Evolutionary conservation across 2,888 invertebrate genomes (phyloP).

Genomic region (Acleris sparsana): DNA sequence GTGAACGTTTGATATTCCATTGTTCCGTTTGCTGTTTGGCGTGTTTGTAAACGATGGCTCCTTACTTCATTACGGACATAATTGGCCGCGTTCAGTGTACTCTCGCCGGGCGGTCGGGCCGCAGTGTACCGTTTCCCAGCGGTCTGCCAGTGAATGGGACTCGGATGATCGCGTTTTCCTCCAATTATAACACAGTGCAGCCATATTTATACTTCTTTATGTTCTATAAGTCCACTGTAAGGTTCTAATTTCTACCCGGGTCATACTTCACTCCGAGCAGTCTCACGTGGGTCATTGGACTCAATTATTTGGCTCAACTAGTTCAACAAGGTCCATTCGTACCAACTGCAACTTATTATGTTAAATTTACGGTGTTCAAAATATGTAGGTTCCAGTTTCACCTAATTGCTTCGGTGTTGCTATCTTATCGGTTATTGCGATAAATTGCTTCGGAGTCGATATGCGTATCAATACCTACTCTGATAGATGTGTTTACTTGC

Average conservation of each 20-base stretch:
- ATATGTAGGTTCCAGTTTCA: constrained; percentile 16
- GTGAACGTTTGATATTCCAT: constrained; percentile 41
- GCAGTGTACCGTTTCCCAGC: constrained; percentile 52
- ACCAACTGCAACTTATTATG: constrained; percentile 7
- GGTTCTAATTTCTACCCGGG: constrained; percentile 20
- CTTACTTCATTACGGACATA: constrained; percentile 62
- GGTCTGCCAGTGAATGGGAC: constrained; percentile 50
- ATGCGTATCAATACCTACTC: constrained; percentile 67
- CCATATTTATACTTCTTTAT: not conserved
- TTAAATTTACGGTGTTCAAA: constrained; percentile 3
- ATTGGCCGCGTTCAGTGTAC: constrained; percentile 55
- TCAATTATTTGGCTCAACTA: constrained; percentile 45
- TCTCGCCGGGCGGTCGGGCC: constrained; percentile 52
- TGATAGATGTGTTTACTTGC: constrained; percentile 55
- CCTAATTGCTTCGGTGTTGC: constrained; percentile 32
- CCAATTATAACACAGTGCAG: constrained; percentile 19
- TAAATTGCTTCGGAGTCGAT: constrained; percentile 60
- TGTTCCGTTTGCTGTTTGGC: constrained; percentile 57
- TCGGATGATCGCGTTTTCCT: constrained; percentile 36
- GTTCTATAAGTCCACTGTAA: constrained; percentile 2
- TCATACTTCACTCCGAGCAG: constrained; percentile 38
- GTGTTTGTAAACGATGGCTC: constrained; percentile 70
- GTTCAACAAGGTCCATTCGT: constrained; percentile 37
- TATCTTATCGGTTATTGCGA: constrained; percentile 41
- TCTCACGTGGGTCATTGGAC: constrained; percentile 52